A percentile compares a stretch with the other conserved stretches of the same genome.
phyloP scores from a whole-genome alignment of 2,888 invertebrate species.

The Drosophila barbarae region DNA sequence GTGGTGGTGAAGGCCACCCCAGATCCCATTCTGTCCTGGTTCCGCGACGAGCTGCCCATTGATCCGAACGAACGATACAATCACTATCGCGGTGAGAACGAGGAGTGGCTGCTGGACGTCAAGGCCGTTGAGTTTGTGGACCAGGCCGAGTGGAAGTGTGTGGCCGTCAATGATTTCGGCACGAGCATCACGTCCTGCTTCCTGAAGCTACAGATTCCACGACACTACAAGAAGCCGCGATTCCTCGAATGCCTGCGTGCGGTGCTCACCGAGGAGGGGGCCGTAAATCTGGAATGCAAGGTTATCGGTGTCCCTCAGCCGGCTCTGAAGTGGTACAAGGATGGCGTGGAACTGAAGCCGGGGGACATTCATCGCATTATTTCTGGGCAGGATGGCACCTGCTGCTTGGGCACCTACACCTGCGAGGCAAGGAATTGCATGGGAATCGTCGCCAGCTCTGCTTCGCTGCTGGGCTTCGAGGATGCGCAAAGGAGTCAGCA shows the following conservation, averaged over 20 bases:
- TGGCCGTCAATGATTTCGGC: slow-evolving; percentile 93
- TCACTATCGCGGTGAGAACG: slow-evolving; percentile 85
- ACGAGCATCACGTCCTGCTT: slow-evolving; percentile 93
- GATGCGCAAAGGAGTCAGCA: slow-evolving; percentile 84
- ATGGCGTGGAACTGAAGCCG: slow-evolving; percentile 92
- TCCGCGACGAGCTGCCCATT: slow-evolving; percentile 90
- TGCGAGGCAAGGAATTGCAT: slow-evolving; percentile 95
- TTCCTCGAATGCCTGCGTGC: slow-evolving; percentile 92
- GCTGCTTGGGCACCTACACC: slow-evolving; percentile 93
- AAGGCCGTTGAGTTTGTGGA: slow-evolving; percentile 88
- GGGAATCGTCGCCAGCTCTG: slow-evolving; percentile 93
- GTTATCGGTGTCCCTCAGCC: slow-evolving; percentile 95
- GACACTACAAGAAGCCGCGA: slow-evolving; percentile 92
- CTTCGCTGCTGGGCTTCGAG: slow-evolving; percentile 92
- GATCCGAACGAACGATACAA: slow-evolving; percentile 86
- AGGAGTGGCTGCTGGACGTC: slow-evolving; percentile 87
- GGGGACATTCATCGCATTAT: slow-evolving; percentile 95
- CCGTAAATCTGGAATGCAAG: slow-evolving; percentile 95
- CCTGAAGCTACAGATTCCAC: slow-evolving; percentile 90
- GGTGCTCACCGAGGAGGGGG: slow-evolving; percentile 90
- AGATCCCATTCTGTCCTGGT: slow-evolving; percentile 92
- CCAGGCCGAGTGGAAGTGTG: slow-evolving; percentile 95
- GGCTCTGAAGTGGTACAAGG: slow-evolving; percentile 94
- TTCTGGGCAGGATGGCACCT: slow-evolving; percentile 93
- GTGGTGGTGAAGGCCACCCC: slow-evolving; percentile 91